These are phyloP conservation scores for Poeciliopsis prolifica DNA, from an alignment of 2,113 vertebrate species.

Conservation along the genomic window DNA sequence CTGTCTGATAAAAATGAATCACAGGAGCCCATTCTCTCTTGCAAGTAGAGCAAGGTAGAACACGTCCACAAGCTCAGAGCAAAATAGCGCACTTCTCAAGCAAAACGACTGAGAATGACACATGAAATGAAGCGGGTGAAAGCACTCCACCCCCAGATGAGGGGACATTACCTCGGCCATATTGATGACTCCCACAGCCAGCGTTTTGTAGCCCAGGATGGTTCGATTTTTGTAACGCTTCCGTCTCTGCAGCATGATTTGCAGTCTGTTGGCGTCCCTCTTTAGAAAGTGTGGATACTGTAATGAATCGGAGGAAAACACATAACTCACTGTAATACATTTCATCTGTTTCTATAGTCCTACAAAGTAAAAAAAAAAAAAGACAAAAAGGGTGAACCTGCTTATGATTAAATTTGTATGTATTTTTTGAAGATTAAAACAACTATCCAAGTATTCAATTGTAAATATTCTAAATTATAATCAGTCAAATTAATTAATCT, in stretches of 20 bases:
- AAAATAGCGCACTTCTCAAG: constrained; percentile 4
- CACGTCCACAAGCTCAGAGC: constrained; percentile 4
- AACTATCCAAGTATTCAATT: too few species aligned
- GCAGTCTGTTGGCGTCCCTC: constrained; percentile 81
- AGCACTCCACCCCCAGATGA: background rate
- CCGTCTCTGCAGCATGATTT: constrained; percentile 83
- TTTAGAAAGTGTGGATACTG: constrained; percentile 85
- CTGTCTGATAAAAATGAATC: constrained; percentile 60
- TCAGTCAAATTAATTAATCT: too few species aligned
- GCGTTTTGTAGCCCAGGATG: constrained; percentile 83
- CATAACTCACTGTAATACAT: constrained; percentile 1
- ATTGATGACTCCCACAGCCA: constrained; percentile 81
- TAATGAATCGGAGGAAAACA: constrained; percentile 26
- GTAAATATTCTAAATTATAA: too few species aligned
- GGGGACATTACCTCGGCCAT: constrained; percentile 78
- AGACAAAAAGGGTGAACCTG: too few species aligned
- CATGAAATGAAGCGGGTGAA: constrained; percentile 12
- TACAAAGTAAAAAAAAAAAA: background rate
- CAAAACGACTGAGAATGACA: constrained; percentile 15
- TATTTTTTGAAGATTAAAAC: too few species aligned
- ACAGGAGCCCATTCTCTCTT: constrained; percentile 31
- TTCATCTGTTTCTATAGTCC: background rate
- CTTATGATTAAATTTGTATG: too few species aligned
- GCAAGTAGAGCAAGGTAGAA: constrained; percentile 27
- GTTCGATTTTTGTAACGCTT: constrained; percentile 85